These are phyloP conservation scores for Ficedula albicollis DNA, from an alignment of 2,797 vertebrate species.

Conservation along the genomic window DNA sequence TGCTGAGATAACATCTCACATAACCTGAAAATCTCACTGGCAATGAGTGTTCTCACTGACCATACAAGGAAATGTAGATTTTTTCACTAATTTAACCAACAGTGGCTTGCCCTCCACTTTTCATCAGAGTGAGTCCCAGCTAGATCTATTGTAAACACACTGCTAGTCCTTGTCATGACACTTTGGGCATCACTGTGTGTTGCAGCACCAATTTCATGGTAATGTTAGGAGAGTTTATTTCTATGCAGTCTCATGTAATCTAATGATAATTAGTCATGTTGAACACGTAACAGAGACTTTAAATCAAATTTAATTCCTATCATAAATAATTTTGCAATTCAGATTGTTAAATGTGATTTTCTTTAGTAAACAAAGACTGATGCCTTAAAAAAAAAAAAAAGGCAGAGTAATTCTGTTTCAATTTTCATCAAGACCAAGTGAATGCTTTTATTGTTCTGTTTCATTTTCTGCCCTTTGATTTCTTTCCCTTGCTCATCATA, in stretches of 20 bases:
- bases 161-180: background rate
- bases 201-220: background rate
- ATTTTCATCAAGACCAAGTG: background rate
- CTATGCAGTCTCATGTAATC: background rate
- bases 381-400: background rate
- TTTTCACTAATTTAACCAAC: background rate
- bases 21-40: background rate
- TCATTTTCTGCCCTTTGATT: slow-evolving; percentile 42
- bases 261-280: background rate
- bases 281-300: background rate
- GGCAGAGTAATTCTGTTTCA: background rate
- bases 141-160: background rate
- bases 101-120: background rate
- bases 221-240: background rate
- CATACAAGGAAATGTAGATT: background rate
- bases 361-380: background rate
- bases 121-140: background rate
- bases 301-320: background rate
- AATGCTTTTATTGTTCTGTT: background rate
- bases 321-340: background rate
- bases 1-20: background rate
- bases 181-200: background rate
- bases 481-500: background rate
- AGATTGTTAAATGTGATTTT: background rate
- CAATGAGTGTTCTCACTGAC: background rate